Base-by-base conservation (phyloP, 2,113 vertebrate genomes). In the Charadrius vociferus region DNA sequence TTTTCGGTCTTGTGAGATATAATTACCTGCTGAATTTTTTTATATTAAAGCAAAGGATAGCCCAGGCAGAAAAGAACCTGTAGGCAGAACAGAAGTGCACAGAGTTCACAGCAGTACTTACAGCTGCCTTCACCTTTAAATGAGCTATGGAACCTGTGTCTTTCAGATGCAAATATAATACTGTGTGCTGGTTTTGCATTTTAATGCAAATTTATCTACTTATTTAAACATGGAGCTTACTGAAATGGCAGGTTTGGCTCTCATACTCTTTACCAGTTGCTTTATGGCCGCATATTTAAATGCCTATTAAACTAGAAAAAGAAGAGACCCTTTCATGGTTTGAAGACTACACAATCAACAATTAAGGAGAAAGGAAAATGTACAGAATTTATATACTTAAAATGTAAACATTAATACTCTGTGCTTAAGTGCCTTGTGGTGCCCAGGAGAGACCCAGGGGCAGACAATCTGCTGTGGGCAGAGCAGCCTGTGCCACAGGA, bases 91-190 rank as follows among this genome's bases (percentile, higher is more conserved):
- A 58, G 30, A 74, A 74, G 81, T 2, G 81, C 47, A 19, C 10
- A 34, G 65, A 93, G 75, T 52, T 92, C 86, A 32, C 65, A 92
- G 80, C 72, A 79, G 27, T 12, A 39, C 83, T 81, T 32, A 30
- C 6, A 89, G 78, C 81, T 89, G 93, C 74, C 73, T 73, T 62
- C 67, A 37, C 41, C 56, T 73, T 80, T 24, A 70, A 32, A 14
- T 6, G 50, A 92, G 77, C 82, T 52, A 14, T 1, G 34, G 49
- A 75, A 75, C 63, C 39, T 36, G 24, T 56, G 74, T 61, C 86
- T 87, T 90, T 82, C 94, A 89, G 62, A 83, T 92, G 77, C 85
- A 96, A 95, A 93, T 81, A 41, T 56, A 96, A 94, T 79, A 97
- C 81, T 86, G 78, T 4, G 3, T 87, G 58, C 66, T 92, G 71